Evolutionary conservation across 2,888 invertebrate species (phyloP), one percentile per base, ranked within the genome.

Genomic region (Rhimphoctona megacephalus): DNA sequence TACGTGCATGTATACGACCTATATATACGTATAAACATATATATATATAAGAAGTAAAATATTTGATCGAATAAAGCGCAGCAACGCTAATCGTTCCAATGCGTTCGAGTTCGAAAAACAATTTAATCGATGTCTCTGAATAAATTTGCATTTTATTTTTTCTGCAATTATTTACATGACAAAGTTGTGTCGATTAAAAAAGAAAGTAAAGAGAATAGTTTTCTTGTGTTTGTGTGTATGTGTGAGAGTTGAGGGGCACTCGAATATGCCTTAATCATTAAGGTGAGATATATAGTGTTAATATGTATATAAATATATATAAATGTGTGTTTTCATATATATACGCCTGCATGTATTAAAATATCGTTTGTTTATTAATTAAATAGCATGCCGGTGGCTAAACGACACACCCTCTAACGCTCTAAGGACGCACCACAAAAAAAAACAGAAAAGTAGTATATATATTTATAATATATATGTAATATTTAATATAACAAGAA

Each of bases 311-410:
- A 46, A 78, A 79, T 82, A 79, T 86, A 84, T 81, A 82, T 82
- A 73, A 46, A 36, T 76, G 73, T 69, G 69, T 74, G 36, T 81
- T 70, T 81, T 67, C 76, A 54, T 78, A 43, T 81, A 74, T 87
- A 74, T 81, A 87, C 85, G 86, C 81, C 81, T 79, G 87, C 30
- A 57, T 87, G 73, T 81, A 73, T 66, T 7, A 67, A 80, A 85
- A 76, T 78, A 52, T 85, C 49, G 46, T 79, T 85, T 69, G 22
- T 83, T 84, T 43, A 66, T 81, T 78, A 83, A 86, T 81, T 89
- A 88, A 89, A 90, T 88, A 88, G 89, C 91, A 91, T 91, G 91
- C 91, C 89, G 85, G 88, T 91, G 90, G 88, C 90, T 90, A 89
- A 89, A 91, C 88, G 89, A 90, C 89, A 90, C 88, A 91, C 88